Percentiles rank a stretch among this genome's conserved stretches.
phyloP scores from a whole-genome alignment of 2,113 vertebrate species.

The Trachemys scripta region DNA sequence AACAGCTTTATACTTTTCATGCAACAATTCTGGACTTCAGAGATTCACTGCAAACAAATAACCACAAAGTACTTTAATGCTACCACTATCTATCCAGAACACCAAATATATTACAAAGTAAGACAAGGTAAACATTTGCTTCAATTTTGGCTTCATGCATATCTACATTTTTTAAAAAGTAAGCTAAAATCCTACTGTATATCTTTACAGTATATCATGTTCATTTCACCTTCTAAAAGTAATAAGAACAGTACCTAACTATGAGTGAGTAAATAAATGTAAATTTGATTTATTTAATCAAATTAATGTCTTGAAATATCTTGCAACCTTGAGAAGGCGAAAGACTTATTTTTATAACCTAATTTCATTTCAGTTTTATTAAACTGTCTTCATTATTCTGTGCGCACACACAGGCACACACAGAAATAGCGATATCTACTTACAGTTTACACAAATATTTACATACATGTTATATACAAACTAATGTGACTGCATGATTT shows the following conservation, averaged over 20 bases:
- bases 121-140: slow-evolving; percentile 58
- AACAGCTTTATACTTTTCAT: slow-evolving; percentile 53
- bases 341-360: slow-evolving; percentile 70
- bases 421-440: slow-evolving; percentile 72
- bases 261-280: slow-evolving; percentile 39
- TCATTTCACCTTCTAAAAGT: slow-evolving; percentile 67
- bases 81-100: slow-evolving; percentile 62
- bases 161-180: slow-evolving; percentile 60
- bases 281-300: slow-evolving; percentile 41
- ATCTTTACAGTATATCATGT: slow-evolving; percentile 58
- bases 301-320: slow-evolving; percentile 36
- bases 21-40: slow-evolving; percentile 59
- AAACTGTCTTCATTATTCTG: slow-evolving; percentile 76
- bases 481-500: slow-evolving; percentile 75
- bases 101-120: slow-evolving; percentile 69
- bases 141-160: slow-evolving; percentile 64
- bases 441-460: slow-evolving; percentile 78
- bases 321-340: slow-evolving; percentile 75
- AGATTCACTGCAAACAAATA: slow-evolving; percentile 63
- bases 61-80: slow-evolving; percentile 51
- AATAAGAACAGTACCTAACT: slow-evolving; percentile 44
- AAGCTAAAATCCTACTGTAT: slow-evolving; percentile 55
- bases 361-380: slow-evolving; percentile 70
- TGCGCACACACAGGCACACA: slow-evolving; percentile 73
- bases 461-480: slow-evolving; percentile 77